phyloP scores from a whole-genome alignment of 2,888 invertebrate genomes.

The Pachycephus smyrnensis region DNA sequence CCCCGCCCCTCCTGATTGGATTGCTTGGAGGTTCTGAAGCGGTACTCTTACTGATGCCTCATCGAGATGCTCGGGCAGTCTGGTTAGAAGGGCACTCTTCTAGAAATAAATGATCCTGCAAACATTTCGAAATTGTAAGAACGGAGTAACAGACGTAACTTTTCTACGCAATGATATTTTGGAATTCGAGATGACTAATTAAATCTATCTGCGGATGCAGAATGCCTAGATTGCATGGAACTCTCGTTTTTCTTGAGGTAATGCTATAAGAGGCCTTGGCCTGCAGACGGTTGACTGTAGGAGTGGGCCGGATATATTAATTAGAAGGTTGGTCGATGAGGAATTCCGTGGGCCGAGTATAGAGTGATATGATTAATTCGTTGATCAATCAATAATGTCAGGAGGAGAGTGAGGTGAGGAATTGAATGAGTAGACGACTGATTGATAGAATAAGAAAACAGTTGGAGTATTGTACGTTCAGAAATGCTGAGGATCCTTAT shows the following conservation, averaged over 20 bases:
- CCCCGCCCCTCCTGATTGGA: background rate
- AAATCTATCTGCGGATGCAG: background rate
- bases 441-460: background rate
- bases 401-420: background rate
- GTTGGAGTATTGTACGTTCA: background rate
- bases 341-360: slow-evolving; percentile 37
- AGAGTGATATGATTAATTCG: slow-evolving; percentile 34
- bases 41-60: slow-evolving; percentile 12
- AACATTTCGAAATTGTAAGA: background rate
- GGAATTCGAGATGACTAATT: background rate
- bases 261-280: background rate
- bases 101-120: background rate
- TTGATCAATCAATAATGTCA: slow-evolving; percentile 8
- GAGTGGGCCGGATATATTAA: slow-evolving; percentile 27
- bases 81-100: background rate
- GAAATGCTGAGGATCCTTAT: background rate
- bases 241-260: background rate
- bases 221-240: background rate
- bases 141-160: background rate
- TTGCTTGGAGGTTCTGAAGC: slow-evolving; percentile 8
- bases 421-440: background rate
- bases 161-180: background rate
- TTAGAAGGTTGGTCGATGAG: slow-evolving; percentile 35
- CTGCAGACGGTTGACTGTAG: background rate
- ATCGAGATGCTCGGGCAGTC: slow-evolving; percentile 25